Evolutionary conservation across 2,888 invertebrate genomes (phyloP).

Genomic region (Pantelozetes paolii): DNA sequence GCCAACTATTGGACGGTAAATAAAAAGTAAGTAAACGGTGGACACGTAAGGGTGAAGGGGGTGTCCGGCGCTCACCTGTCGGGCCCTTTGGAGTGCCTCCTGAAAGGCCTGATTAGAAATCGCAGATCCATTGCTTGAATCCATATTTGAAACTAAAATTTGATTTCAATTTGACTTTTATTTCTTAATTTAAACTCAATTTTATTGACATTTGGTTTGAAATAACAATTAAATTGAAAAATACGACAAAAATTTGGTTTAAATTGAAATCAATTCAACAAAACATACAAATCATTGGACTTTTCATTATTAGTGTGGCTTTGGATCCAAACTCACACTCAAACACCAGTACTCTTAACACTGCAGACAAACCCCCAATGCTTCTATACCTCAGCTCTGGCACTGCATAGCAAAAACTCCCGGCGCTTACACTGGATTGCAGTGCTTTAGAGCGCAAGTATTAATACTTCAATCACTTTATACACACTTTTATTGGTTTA

Average conservation of each 20-base stretch:
- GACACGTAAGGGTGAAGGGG: neutral
- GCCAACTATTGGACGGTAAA: constrained; percentile 29
- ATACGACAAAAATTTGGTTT: neutral
- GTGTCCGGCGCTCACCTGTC: constrained; percentile 44
- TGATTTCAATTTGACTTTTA: neutral
- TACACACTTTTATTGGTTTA: neutral
- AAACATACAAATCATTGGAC: too few relatives aligned
- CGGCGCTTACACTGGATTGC: too few relatives aligned
- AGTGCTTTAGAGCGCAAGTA: too few relatives aligned
- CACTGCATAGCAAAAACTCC: too few relatives aligned
- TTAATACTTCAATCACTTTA: too few relatives aligned
- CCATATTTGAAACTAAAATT: neutral
- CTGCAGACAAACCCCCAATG: too few relatives aligned
- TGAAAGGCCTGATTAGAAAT: constrained; percentile 45
- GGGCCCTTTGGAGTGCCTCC: constrained; percentile 47
- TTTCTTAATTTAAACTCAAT: neutral
- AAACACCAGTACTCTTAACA: too few relatives aligned
- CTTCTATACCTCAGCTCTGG: too few relatives aligned
- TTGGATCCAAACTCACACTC: too few relatives aligned
- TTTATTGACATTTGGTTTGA: too few relatives aligned
- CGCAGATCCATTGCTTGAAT: constrained; percentile 9
- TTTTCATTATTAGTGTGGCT: too few relatives aligned
- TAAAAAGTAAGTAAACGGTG: neutral
- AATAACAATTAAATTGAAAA: neutral
- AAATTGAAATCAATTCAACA: too few relatives aligned